These are phyloP conservation scores for Drosophila affinis DNA, from an alignment of 2,888 invertebrate genomes.

Conservation along the genomic window DNA sequence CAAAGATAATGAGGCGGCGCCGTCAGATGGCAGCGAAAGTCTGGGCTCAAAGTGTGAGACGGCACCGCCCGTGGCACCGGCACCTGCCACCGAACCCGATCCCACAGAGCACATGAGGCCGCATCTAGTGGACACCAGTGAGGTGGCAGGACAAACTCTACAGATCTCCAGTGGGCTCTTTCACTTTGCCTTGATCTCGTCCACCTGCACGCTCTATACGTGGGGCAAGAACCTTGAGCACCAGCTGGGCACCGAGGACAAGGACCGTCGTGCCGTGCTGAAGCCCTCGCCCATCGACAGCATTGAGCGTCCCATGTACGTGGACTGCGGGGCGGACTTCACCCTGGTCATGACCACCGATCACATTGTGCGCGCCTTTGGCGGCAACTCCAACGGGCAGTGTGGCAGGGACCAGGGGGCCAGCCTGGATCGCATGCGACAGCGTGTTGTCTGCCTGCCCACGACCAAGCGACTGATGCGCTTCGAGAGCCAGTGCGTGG, in stretches of 20 bases:
- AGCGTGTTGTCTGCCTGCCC: constrained; percentile 82
- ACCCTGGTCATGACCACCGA: constrained; percentile 83
- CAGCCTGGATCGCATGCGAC: constrained; percentile 81
- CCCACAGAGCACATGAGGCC: constrained; percentile 86
- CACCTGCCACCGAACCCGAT: constrained; percentile 65
- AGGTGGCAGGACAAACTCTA: constrained; percentile 86
- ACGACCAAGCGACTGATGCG: constrained; percentile 83
- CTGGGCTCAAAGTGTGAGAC: constrained; percentile 16
- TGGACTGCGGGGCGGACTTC: constrained; percentile 84
- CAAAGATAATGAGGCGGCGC: constrained; percentile 56
- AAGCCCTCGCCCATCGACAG: constrained; percentile 82
- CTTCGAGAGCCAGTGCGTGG: constrained; percentile 83
- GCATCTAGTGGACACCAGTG: constrained; percentile 86
- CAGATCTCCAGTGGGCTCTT: constrained; percentile 92
- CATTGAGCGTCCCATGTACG: constrained; percentile 82
- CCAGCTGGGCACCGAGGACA: constrained; percentile 88
- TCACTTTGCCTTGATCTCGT: constrained; percentile 90
- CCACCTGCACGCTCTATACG: constrained; percentile 89
- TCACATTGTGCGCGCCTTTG: constrained; percentile 83
- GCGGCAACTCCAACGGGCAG: constrained; percentile 84
- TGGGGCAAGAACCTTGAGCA: constrained; percentile 97
- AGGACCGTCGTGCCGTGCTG: constrained; percentile 80
- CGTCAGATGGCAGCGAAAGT: constrained; percentile 53
- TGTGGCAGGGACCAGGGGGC: constrained; percentile 83
- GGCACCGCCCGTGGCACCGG: constrained; percentile 6